Evolutionary conservation across 2,888 invertebrate genomes (phyloP), one percentile per base, ranked within the genome.

Genomic region (Seladonia tumulorum): DNA sequence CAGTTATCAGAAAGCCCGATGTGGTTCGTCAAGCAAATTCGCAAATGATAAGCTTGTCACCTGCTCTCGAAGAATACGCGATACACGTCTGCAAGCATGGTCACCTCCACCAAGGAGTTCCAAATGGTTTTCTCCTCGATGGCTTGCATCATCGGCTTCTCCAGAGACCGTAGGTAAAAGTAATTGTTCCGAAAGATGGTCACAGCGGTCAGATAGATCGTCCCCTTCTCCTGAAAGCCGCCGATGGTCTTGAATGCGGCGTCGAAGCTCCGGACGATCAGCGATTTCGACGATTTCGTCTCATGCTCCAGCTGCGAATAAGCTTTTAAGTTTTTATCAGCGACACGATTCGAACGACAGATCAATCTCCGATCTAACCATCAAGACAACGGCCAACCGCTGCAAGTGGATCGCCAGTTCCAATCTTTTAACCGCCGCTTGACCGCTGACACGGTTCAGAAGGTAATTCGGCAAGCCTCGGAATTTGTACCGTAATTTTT

Each of bases 141-240:
- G 5, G 91, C 85, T 5, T 72, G 78, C 53, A 93, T 76, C 39
- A 94, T 92, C 22, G 88, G 88, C 76, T 90, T 90, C 83, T 95
- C 95, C n/a, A 96, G 93, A 2, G 95, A 93, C 75, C 89, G 91
- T 14, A 96, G 95, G 35, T 94, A 92, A 29, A 95, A 95, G 0
- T 94, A 88, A 57, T 95, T 93, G 22, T 95, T 95, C 2, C 95
- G 92, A 88, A 96, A 96, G 77, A 96, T 91, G 90, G 95, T 94
- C 35, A 96, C 94, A 3, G 95, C 95, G 77, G 95, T 95, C 53
- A 95, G 94, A 85, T 96, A 96, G 89, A 96, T 95, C 86, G 95
- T 91, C 25, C 95, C 93, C 85, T 94, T 94, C 89, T 95, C 95
- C 73, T 95, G 90, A 47, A 90, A 90, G 22, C 70, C 29, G 1